A percentile compares a stretch with the other conserved stretches of the same genome.
Evolutionary conservation across 1,140 invertebrate genomes (phyloP).

Genomic region (Cydia splendana): DNA sequence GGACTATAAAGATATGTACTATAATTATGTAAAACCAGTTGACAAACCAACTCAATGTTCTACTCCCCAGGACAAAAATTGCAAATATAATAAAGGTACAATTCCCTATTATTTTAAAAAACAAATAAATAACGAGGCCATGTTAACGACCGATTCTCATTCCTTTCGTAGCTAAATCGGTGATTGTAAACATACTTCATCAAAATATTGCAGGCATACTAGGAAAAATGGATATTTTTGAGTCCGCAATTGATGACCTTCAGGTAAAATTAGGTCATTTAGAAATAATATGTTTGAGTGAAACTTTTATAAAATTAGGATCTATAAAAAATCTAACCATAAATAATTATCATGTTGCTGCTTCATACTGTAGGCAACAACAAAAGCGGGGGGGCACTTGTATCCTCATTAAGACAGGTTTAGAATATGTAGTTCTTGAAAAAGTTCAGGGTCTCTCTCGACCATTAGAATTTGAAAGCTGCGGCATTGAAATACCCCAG

Average conservation of each 20-base stretch:
- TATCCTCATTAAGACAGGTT: neutral
- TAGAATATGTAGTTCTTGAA: neutral
- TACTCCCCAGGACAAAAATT: no score
- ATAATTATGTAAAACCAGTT: no score
- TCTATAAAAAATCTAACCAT: conserved; percentile 1
- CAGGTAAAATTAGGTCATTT: neutral
- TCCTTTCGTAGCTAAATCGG: no score
- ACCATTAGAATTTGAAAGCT: neutral
- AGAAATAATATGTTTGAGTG: conserved; percentile 4
- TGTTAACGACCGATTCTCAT: no score
- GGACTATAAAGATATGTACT: no score
- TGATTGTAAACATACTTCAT: no score
- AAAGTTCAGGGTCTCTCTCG: neutral
- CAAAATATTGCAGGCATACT: neutral
- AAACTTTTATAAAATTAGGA: conserved; percentile 7
- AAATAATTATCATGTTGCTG: neutral
- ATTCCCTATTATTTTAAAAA: no score
- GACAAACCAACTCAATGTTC: no score
- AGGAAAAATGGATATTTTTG: conserved; percentile 3
- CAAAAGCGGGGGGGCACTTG: neutral
- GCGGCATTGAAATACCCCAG: neutral
- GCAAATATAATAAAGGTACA: no score
- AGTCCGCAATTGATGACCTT: neutral
- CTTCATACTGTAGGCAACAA: neutral
- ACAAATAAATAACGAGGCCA: no score